Conservation (phyloP, 2,888 invertebrate species). For the Patella ulyssiponensis region DNA sequence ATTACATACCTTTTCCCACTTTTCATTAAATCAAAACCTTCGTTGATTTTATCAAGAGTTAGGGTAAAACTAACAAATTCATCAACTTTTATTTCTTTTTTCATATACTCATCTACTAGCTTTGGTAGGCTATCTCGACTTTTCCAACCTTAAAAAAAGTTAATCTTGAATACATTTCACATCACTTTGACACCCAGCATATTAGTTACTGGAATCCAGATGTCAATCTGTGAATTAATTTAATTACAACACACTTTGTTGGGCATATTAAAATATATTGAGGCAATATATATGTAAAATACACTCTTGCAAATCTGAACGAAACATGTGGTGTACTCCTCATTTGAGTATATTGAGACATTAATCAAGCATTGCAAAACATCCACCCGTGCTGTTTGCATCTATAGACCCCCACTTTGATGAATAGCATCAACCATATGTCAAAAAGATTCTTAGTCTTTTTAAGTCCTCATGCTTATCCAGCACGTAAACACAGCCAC, state of each 20-base stretch:
- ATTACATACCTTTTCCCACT: slow-evolving; percentile 76
- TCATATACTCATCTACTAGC: slow-evolving; percentile 80
- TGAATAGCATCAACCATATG: not conserved
- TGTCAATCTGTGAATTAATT: not conserved
- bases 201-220: not conserved
- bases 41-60: slow-evolving; percentile 86
- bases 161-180: not conserved
- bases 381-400: not conserved
- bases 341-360: not conserved
- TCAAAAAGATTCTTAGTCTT: not conserved
- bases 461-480: not conserved
- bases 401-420: slow-evolving; percentile 7
- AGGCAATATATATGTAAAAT: too few species aligned
- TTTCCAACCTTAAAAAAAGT: slow-evolving; percentile 81
- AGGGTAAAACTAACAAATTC: slow-evolving; percentile 92
- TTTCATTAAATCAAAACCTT: slow-evolving; percentile 94
- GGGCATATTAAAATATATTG: too few species aligned
- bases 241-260: not conserved
- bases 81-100: slow-evolving; percentile 88
- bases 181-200: not conserved
- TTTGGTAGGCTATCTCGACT: slow-evolving; percentile 94
- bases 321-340: not conserved
- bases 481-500: not conserved
- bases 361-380: not conserved
- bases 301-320: too few species aligned